These are phyloP conservation scores for Cossypha polioptera DNA, from an alignment of 2,797 vertebrate species.

Conservation along the genomic window DNA sequence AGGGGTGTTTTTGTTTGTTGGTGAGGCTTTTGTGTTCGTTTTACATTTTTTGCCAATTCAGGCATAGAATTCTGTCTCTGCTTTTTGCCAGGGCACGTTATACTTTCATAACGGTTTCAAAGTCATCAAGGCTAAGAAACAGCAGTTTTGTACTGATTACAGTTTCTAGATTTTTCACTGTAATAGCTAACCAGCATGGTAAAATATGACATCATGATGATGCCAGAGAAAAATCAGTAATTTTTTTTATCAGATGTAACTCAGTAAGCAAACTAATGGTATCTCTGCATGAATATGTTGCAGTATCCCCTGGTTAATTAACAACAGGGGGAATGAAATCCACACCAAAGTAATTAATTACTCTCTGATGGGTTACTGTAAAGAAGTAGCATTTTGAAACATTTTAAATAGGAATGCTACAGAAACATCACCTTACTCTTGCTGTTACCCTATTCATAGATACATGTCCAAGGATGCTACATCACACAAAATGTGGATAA, in stretches of 20 bases:
- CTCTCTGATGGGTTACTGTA: neutral
- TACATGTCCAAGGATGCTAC: rapidly evolving
- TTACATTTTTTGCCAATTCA: neutral
- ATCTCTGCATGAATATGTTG: neutral
- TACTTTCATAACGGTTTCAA: neutral
- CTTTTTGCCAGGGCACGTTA: neutral
- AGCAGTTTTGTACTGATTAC: neutral
- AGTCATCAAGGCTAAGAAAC: neutral
- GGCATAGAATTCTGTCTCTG: neutral
- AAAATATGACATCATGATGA: neutral
- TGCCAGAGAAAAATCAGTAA: neutral
- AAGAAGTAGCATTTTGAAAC: neutral
- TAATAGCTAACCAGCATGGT: neutral
- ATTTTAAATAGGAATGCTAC: neutral
- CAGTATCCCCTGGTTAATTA: neutral
- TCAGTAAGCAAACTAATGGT: neutral
- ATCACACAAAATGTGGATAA: too few species aligned
- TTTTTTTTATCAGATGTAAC: neutral
- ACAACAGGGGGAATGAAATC: neutral
- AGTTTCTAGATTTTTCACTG: neutral
- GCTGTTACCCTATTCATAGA: neutral
- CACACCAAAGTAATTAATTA: neutral
- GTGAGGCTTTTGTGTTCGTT: neutral
- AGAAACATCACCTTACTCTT: neutral
- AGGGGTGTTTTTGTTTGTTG: neutral